Percentiles rank a stretch among this genome's conserved stretches.
Conservation (phyloP, 2,113 vertebrate species). For the Engraulis encrasicolus region DNA sequence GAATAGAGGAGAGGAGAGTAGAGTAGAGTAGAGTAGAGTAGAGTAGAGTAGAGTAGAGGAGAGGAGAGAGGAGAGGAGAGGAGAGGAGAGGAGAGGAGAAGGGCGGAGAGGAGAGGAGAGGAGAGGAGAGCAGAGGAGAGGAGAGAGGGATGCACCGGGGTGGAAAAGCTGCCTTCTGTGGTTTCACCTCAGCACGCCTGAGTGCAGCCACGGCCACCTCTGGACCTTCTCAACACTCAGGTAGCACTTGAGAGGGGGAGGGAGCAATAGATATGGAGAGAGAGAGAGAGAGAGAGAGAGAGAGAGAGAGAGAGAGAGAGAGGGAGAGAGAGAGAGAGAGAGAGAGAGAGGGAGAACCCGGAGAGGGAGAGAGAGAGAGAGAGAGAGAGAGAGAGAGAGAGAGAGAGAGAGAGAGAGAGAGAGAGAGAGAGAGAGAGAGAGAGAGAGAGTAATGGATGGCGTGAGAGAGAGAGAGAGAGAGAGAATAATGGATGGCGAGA, state of each 20-base stretch:
- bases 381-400: slow-evolving; percentile 59
- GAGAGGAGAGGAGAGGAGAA: neutral
- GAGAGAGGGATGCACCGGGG: neutral
- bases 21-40: neutral
- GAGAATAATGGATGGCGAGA: too few species aligned
- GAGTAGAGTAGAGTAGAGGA: neutral
- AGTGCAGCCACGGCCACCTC: neutral
- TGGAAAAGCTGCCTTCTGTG: slow-evolving; percentile 6
- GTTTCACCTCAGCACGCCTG: neutral
- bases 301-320: slow-evolving; percentile 36
- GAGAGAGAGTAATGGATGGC: neutral
- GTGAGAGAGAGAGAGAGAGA: slow-evolving; percentile 57
- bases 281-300: slow-evolving; percentile 59
- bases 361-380: slow-evolving; percentile 38
- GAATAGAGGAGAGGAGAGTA: neutral
- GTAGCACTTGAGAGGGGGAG: neutral
- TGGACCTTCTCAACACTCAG: neutral
- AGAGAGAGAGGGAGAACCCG: slow-evolving; percentile 39
- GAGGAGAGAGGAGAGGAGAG: neutral
- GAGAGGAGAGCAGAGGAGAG: neutral
- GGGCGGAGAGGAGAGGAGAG: neutral
- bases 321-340: neutral
- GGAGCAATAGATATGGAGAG: neutral
- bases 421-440: neutral
- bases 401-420: slow-evolving; percentile 36